phyloP scores from a whole-genome alignment of 2,113 vertebrate genomes.

The Micronisus gabar region DNA sequence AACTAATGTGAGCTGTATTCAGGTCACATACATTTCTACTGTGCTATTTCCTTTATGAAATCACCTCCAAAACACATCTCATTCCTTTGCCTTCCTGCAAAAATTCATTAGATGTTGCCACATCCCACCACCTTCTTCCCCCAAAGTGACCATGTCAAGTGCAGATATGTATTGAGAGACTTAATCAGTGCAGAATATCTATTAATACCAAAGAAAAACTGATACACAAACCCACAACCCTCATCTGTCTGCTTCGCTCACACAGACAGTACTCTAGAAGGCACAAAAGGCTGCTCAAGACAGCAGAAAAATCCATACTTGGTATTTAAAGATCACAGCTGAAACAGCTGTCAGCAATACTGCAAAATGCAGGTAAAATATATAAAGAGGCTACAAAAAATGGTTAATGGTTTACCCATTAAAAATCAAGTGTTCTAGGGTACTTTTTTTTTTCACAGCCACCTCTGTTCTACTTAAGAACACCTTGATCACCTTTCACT shows the following conservation, averaged over 20 bases:
- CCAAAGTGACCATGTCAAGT: not conserved
- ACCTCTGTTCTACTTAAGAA: not conserved
- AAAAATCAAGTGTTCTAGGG: not conserved
- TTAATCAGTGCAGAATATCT: not conserved
- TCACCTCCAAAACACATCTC: not conserved
- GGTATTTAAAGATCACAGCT: not conserved
- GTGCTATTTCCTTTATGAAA: not conserved
- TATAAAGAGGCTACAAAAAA: not conserved
- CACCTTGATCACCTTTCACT: not conserved
- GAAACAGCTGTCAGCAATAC: not conserved
- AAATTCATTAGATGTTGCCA: not conserved
- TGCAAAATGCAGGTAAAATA: not conserved
- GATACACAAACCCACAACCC: not conserved
- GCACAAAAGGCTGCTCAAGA: constrained; percentile 23
- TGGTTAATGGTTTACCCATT: not conserved
- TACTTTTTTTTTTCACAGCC: not conserved
- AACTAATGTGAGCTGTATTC: not conserved
- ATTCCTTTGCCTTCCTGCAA: not conserved
- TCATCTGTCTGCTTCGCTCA: not conserved
- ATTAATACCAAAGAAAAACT: not conserved
- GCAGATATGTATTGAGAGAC: not conserved
- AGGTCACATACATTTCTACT: not conserved
- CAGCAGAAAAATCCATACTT: not conserved
- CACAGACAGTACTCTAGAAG: not conserved
- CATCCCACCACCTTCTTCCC: not conserved